phyloP scores from a whole-genome alignment of 2,888 invertebrate species.

The Crepidodera aurea region DNA sequence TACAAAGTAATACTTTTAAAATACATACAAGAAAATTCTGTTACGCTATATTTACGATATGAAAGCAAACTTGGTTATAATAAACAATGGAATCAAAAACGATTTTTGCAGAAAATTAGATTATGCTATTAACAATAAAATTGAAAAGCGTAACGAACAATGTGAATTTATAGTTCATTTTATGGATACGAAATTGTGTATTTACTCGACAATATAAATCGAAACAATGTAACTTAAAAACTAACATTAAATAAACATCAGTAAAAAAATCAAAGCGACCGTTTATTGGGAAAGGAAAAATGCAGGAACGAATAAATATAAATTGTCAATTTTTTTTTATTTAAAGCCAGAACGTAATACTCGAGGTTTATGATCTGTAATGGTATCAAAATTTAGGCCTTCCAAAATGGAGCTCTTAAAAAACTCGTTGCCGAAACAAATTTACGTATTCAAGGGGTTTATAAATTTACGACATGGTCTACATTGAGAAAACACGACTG shows the following conservation, averaged over 20 bases:
- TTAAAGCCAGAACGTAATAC: too few species aligned
- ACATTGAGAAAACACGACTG: slow-evolving; percentile 2
- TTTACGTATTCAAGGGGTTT: slow-evolving; percentile 3
- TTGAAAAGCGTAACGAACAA: slow-evolving; percentile 4
- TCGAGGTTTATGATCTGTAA: background rate
- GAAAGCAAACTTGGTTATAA: too few species aligned
- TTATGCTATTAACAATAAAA: slow-evolving; percentile 3
- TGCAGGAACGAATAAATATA: too few species aligned
- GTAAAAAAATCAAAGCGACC: too few species aligned
- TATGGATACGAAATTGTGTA: slow-evolving; percentile 1
- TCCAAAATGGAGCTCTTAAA: slow-evolving; percentile 1
- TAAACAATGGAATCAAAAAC: background rate
- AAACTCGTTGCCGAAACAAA: slow-evolving; percentile 7
- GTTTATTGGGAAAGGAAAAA: too few species aligned
- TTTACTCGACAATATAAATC: background rate
- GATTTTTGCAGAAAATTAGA: slow-evolving; percentile 4
- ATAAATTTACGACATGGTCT: slow-evolving; percentile 9
- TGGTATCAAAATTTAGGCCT: slow-evolving; percentile 1
- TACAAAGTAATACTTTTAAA: too few species aligned
- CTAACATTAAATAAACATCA: too few species aligned
- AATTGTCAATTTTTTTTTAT: too few species aligned
- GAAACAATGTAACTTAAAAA: slow-evolving; percentile 5
- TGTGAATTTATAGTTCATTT: slow-evolving; percentile 12
- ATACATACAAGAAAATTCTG: too few species aligned
- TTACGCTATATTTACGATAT: too few species aligned